These are phyloP conservation scores for Eulemur rubriventer DNA, from an alignment of 2,797 vertebrate species.

Conservation along the genomic window DNA sequence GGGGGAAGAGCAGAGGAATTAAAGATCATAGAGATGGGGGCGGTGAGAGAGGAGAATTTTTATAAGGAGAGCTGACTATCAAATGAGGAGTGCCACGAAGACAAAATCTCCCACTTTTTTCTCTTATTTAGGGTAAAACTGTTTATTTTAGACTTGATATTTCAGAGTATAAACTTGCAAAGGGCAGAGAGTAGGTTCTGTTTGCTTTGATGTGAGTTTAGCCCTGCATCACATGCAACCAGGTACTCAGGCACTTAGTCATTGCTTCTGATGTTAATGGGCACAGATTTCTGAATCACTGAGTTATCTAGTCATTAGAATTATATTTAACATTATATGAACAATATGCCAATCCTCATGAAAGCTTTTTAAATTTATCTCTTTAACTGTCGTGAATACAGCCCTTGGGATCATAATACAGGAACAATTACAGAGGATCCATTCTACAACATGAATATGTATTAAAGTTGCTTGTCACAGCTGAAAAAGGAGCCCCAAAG, in stretches of 20 bases:
- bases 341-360: constrained; percentile 51
- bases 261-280: not conserved
- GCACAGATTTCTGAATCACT: not conserved
- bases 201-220: not conserved
- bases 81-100: not conserved
- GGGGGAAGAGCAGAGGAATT: not conserved
- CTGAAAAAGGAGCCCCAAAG: not conserved
- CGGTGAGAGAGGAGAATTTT: not conserved
- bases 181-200: not conserved
- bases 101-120: not conserved
- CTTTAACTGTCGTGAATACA: constrained; percentile 25
- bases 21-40: not conserved
- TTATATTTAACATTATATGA: constrained; percentile 46
- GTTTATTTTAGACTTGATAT: not conserved
- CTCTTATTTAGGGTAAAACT: not conserved
- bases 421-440: constrained; percentile 34
- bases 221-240: accelerated
- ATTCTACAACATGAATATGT: constrained; percentile 43
- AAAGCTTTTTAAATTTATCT: constrained; percentile 60
- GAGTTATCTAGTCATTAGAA: not conserved
- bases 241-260: not conserved
- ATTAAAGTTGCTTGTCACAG: constrained; percentile 42
- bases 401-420: constrained; percentile 33
- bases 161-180: not conserved
- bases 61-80: not conserved